A percentile compares a stretch with the other conserved stretches of the same genome.
phyloP scores from a whole-genome alignment of 2,113 vertebrate species.

The Candoia aspera region DNA sequence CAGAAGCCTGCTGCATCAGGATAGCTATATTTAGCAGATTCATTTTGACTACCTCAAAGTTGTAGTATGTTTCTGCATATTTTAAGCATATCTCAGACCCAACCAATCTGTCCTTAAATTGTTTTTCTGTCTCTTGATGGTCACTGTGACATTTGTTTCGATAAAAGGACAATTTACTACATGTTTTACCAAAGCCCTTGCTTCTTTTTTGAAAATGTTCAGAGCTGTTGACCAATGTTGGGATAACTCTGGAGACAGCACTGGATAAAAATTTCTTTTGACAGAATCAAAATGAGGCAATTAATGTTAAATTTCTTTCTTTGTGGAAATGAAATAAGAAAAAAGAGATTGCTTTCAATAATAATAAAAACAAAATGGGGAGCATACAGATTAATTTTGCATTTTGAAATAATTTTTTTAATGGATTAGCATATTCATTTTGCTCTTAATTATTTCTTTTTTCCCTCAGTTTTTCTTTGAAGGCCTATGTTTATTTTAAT shows the following conservation, averaged over 20 bases:
- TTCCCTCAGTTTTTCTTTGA: conserved; percentile 39
- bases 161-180: conserved; percentile 27
- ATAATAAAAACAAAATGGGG: conserved; percentile 31
- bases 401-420: conserved; percentile 39
- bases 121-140: conserved; percentile 31
- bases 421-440: conserved; percentile 48
- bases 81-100: conserved; percentile 8
- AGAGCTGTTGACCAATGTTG: conserved; percentile 40
- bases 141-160: conserved; percentile 25
- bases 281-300: conserved; percentile 28
- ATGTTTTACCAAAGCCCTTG: conserved; percentile 25
- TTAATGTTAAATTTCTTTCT: conserved; percentile 3
- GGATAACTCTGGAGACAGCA: conserved; percentile 8
- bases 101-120: not conserved
- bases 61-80: conserved; percentile 27
- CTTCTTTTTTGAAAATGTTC: conserved; percentile 35
- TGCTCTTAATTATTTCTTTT: conserved; percentile 58
- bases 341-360: conserved; percentile 17
- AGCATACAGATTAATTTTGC: conserved; percentile 36
- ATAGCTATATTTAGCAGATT: conserved; percentile 68
- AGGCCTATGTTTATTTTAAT: conserved; percentile 40
- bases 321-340: not conserved
- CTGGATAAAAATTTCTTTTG: conserved; percentile 38
- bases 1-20: conserved; percentile 42
- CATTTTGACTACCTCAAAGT: conserved; percentile 12